Evolutionary conservation across 2,113 vertebrate species (phyloP), one percentile per base, ranked within the genome.

Genomic region (Setophaga kirtlandii): DNA sequence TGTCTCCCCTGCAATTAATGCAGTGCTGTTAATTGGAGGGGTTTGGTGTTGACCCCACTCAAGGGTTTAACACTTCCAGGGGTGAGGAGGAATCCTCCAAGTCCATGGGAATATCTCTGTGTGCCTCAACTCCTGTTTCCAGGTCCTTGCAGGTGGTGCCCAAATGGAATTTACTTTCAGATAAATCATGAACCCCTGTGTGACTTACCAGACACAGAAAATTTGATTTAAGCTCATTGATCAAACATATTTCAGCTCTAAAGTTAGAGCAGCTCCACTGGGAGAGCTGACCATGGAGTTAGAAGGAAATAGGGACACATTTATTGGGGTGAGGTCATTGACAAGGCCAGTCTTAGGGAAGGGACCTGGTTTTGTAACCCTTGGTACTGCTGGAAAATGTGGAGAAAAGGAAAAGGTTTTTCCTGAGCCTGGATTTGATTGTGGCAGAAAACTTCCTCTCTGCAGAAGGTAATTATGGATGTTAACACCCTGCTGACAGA

Each of bases 101-200:
- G 6, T 3, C 35, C 9, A 0, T 7, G 10, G 65, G 37, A 22
- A 3, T 4, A 3, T 20, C 52, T 75, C 9, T 1, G 3, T 77
- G 28, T 62, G 46, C 55, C 12, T 4, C 25, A 70, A 68, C 52
- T 68, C 30, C 20, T 52, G 5, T 7, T 64, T 33, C 25, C 18
- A 11, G 1, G 7, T 33, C 23, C 16, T n/a, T 37, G 33, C 0
- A 6, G 70, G 49, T 37, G 11, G 0, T 73, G 25, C 21, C 47
- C 52, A 27, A 13, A 31, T 62, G 44, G 58, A 35, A 21, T 62
- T 80, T n/a, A 0, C 23, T 60, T 37, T n/a, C 18, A 37, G 27
- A 28, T 52, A 28, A 76, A 24, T 46, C 20, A 0, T 0, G 3
- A 37, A 11, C 5, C 17, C 23, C n/a, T 19, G 9, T 9, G 42